Conservation (phyloP, 2,113 vertebrate genomes). For the Pedionomus torquatus region DNA sequence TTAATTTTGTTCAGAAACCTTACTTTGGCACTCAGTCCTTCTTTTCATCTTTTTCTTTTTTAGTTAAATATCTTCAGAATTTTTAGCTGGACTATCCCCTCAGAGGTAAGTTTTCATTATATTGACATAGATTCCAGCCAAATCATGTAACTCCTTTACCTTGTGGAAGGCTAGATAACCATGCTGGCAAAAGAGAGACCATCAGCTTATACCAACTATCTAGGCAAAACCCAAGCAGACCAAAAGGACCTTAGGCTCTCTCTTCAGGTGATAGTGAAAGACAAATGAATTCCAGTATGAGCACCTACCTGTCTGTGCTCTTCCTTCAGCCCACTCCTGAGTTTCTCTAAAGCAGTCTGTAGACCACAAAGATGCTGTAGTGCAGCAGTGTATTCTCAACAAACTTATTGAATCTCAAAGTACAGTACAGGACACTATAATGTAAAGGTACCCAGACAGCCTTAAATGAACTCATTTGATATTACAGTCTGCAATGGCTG, state of each 20-base stretch:
- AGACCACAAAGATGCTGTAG: not conserved
- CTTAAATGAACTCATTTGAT: not conserved
- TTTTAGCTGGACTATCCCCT: not conserved
- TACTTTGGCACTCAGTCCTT: not conserved
- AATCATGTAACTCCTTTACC: not conserved
- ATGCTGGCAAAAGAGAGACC: not conserved
- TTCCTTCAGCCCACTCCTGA: not conserved
- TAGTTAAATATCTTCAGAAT: not conserved
- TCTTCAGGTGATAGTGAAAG: not conserved
- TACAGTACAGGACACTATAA: not conserved
- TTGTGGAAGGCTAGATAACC: not conserved
- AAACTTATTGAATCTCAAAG: not conserved
- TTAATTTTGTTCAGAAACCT: not conserved
- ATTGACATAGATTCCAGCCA: not conserved
- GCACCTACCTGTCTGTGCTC: not conserved
- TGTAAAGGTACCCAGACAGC: not conserved
- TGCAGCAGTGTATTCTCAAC: not conserved
- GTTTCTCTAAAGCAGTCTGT: not conserved
- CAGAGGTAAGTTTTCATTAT: not conserved
- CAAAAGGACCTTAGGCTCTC: fast-evolving
- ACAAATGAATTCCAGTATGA: not conserved
- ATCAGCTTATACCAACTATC: not conserved
- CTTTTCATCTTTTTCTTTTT: not conserved
- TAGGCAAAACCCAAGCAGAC: not conserved
- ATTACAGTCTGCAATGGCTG: not conserved